These are phyloP conservation scores for Synaphobranchus kaupii DNA, from an alignment of 2,797 vertebrate species.

Conservation along the genomic window DNA sequence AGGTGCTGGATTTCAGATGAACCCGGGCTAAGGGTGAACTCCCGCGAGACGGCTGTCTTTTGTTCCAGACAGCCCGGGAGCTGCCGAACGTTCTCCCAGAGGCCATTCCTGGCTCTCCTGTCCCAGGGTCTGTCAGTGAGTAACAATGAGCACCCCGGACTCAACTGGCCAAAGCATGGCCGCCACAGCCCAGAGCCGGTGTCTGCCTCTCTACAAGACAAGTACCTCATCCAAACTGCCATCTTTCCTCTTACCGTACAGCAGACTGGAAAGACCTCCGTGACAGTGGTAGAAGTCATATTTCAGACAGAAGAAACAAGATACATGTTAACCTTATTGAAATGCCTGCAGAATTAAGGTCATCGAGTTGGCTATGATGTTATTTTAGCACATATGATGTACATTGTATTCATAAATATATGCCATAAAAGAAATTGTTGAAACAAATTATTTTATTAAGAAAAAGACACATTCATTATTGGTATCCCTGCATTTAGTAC, in stretches of 20 bases:
- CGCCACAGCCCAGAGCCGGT: background rate
- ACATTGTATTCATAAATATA: no score
- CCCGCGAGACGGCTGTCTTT: slow-evolving; percentile 37
- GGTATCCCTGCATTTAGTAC: no score
- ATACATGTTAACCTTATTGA: slow-evolving; percentile 5
- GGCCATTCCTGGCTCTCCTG: background rate
- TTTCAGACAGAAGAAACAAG: slow-evolving; percentile 17
- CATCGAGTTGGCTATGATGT: no score
- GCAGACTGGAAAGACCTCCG: background rate
- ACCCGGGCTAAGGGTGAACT: slow-evolving; percentile 62
- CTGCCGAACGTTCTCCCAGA: slow-evolving; percentile 6
- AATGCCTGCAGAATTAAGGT: background rate
- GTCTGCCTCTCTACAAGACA: background rate
- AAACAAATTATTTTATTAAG: no score
- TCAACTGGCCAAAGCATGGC: background rate
- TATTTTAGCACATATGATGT: no score
- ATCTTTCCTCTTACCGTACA: background rate
- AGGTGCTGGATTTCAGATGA: slow-evolving; percentile 73
- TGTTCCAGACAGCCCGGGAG: background rate
- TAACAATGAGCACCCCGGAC: background rate
- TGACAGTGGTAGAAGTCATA: background rate
- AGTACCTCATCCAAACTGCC: slow-evolving; percentile 17
- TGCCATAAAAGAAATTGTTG: no score
- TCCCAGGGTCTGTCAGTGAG: background rate
- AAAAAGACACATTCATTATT: no score